Percentiles rank a stretch among this genome's conserved stretches.
phyloP scores from a whole-genome alignment of 2,113 vertebrate genomes.

The Coptodon rendalli region DNA sequence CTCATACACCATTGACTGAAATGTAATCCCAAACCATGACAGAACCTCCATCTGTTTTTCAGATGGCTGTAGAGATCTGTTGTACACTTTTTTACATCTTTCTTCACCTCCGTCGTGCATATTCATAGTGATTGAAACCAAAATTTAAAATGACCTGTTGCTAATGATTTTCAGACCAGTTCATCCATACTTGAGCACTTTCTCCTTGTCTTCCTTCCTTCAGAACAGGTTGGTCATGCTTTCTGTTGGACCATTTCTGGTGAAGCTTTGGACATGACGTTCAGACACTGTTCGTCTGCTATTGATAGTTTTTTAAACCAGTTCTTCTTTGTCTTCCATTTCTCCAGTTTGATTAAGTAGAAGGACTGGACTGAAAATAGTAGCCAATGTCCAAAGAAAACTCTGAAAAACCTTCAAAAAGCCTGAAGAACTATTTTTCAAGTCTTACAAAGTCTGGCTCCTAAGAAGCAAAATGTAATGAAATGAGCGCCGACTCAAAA shows the following conservation, averaged over 20 bases:
- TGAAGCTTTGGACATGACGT: not conserved
- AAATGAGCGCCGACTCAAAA: not conserved
- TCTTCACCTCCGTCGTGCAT: not conserved
- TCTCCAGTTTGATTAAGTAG: not conserved
- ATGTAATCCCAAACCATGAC: not conserved
- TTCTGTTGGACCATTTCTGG: not conserved
- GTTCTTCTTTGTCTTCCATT: not conserved
- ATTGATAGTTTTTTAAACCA: not conserved
- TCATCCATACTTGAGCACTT: fast-evolving
- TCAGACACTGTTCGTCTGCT: not conserved
- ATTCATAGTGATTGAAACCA: not conserved
- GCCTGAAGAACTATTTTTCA: not conserved
- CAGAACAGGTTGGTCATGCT: not conserved
- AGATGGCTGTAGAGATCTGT: not conserved
- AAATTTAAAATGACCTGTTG: not conserved
- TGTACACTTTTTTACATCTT: not conserved
- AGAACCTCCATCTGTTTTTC: not conserved
- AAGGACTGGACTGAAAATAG: not conserved
- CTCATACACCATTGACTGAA: not conserved
- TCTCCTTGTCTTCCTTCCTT: not conserved
- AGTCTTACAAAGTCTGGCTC: not conserved
- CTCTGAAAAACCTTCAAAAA: not conserved
- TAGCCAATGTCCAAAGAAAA: not conserved
- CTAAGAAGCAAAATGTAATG: fast-evolving
- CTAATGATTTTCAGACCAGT: not conserved